Evolutionary conservation across 1,140 invertebrate species (phyloP), one percentile per base, ranked within the genome.

Genomic region (Pygmarrhopalites habei): DNA sequence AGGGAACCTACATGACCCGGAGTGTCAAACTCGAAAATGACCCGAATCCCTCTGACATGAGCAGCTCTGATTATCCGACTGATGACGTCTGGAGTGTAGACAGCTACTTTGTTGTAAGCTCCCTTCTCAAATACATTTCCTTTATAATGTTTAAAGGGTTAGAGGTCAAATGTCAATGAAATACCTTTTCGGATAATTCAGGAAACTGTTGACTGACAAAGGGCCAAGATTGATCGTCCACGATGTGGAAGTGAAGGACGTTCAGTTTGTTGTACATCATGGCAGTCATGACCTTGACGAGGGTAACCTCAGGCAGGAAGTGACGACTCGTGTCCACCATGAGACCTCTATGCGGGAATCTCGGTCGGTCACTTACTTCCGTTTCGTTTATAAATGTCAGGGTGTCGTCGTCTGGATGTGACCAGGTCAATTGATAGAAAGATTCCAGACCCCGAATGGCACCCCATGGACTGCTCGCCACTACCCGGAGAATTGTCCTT

Each of bases 21-120:
- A 19, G 89, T 86, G 76, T 96, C 93, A 76, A 95, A 94, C 79
- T 98, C 94, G 1, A 88, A 81, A 56, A 98, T 78, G 0, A 97
- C 90, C 46, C 94, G 77, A 65, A 98, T 92, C 4, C 92, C 93
- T 26, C 91, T 77, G 3, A 85, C 65, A 70, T 86, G 78, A 0
- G 90, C 92, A 74, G 87, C 88, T 67, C 90, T 80, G 56, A 92
- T 84, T 2, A 95, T 75, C 30, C 80, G 75, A 57, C 76, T 72
- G 1, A 93, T 76, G 71, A 89, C 81, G 10, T 78, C 72, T 32
- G 75, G 78, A 1, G 82, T 81, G 75, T 93, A 94, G 1, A 89
- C 77, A 76, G 88, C 82, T 14, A 71, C 75, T 1, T 78, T 72
- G 0, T 80, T 77, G 72, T 83, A 93, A 1, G 89, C 85, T 12